Percentiles rank a stretch among this genome's conserved stretches.
These are phyloP conservation scores for Aldabrachelys gigantea DNA, from an alignment of 2,113 vertebrate species.

Conservation along the genomic window DNA sequence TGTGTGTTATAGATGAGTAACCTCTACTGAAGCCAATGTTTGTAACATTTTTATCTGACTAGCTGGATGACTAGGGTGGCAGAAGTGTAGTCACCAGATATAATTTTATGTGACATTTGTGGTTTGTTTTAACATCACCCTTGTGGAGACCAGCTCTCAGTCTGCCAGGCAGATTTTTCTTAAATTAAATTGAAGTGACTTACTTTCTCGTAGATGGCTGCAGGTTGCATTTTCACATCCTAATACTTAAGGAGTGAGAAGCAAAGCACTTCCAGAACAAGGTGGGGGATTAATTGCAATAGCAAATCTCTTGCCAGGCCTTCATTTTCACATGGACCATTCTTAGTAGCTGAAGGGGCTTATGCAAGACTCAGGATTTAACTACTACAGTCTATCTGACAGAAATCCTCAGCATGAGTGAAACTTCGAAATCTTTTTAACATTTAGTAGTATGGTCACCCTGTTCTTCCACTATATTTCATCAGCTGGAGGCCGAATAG, in stretches of 20 bases:
- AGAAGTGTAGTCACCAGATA: slow-evolving; percentile 15
- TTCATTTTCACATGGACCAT: not conserved
- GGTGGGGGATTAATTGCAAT: slow-evolving; percentile 22
- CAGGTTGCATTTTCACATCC: slow-evolving; percentile 53
- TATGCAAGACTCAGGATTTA: not conserved
- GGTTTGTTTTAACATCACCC: slow-evolving; percentile 65
- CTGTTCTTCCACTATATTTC: not conserved
- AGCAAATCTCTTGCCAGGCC: not conserved
- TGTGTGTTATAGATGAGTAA: slow-evolving; percentile 8
- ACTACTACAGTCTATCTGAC: not conserved
- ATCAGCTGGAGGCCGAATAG: slow-evolving; percentile 15
- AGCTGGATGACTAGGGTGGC: slow-evolving; percentile 27
- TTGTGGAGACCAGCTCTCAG: slow-evolving; percentile 45
- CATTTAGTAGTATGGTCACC: not conserved
- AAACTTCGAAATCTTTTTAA: not conserved
- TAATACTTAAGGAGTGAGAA: slow-evolving; percentile 12
- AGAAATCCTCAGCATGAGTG: not conserved
- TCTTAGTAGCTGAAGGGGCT: not conserved
- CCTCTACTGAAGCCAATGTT: slow-evolving; percentile 23
- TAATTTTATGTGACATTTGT: slow-evolving; percentile 63
- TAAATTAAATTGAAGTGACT: slow-evolving; percentile 70
- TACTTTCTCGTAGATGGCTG: slow-evolving; percentile 39
- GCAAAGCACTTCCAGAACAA: not conserved
- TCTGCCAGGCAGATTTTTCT: slow-evolving; percentile 65
- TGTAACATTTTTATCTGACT: slow-evolving; percentile 19